Evolutionary conservation across 2,797 vertebrate genomes (phyloP), one percentile per base, ranked within the genome.

Genomic region (Cottoperca gobio): DNA sequence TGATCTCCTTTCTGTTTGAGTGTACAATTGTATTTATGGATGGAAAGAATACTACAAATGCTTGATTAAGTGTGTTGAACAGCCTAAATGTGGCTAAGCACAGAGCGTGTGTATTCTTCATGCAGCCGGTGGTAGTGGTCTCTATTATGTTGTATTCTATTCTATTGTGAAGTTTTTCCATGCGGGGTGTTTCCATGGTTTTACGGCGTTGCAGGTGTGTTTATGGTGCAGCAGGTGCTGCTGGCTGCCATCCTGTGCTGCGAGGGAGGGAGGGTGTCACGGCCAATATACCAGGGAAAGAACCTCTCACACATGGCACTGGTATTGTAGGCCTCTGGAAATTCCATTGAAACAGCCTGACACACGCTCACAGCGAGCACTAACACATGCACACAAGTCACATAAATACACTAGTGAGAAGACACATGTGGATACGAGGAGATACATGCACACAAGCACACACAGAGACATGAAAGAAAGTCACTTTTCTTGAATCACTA

Each of bases 121-220:
- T 63, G 48, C 66, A 68, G 68, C 48, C 14, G 35, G 61, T 63
- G 43, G 50, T 77, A n/a, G n/a, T n/a, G 45, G n/a, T 58, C 57
- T 62, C 69, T 46, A 31, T 75, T 59, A 39, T 54, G 21, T 42
- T 45, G 60, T 76, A 23, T 60, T 72, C 61, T 50, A 43, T 72
- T 73, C 35, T 62, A 28, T 46, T 70, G 71, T 52, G 33, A 50
- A 26, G 49, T 66, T 31, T 69, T 84, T 79, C 76, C 83, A 63
- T 80, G 69, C 48, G 3, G 63, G 42, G 24, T 39, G 73, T 89
- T 87, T 86, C 85, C 74, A 81, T 78, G 76, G 73, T 73, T 81
- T 78, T 60, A 50, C 53, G 73, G 81, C 49, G 5, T 43, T 84
- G 88, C 92, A 93, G 92, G 91, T 93, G 92, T 90, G 90, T 90